These are phyloP conservation scores for Distichodus sexfasciatus DNA, from an alignment of 2,797 vertebrate genomes.

Conservation along the genomic window DNA sequence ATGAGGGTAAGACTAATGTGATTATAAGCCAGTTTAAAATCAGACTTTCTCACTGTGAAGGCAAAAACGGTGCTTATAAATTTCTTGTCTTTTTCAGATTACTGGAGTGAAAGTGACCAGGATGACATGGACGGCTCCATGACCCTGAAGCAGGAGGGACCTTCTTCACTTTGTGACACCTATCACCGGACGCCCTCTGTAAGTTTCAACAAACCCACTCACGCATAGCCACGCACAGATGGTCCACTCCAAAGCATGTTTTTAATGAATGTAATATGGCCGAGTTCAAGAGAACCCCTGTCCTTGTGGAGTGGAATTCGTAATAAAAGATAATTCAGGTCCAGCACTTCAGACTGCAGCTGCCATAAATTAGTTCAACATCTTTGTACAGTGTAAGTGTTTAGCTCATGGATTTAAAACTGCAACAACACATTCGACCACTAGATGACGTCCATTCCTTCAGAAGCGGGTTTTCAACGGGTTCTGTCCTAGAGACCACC, in stretches of 20 bases:
- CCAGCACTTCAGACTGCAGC: background rate
- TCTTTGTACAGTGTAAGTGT: background rate
- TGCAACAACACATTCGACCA: background rate
- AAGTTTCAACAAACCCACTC: too few species aligned
- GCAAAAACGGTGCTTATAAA: background rate
- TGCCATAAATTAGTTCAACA: background rate
- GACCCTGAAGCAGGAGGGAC: conserved; percentile 75
- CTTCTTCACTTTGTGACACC: conserved; percentile 23
- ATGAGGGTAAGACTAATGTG: conserved; percentile 75
- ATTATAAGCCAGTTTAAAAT: background rate
- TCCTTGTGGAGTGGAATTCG: background rate
- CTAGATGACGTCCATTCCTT: background rate
- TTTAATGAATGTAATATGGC: background rate
- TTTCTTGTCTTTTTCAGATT: conserved; percentile 60
- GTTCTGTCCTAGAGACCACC: too few species aligned
- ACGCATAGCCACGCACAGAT: too few species aligned
- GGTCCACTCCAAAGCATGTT: background rate
- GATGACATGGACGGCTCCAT: conserved; percentile 73
- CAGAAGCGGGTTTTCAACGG: too few species aligned
- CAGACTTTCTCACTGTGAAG: background rate
- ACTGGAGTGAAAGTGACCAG: conserved; percentile 81
- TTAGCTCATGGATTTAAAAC: background rate
- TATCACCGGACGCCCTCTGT: conserved; percentile 73
- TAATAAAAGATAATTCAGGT: background rate
- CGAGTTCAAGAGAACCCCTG: background rate